Evolutionary conservation across 1,140 invertebrate genomes (phyloP).

Genomic region (Anagrus nilaparvatae): DNA sequence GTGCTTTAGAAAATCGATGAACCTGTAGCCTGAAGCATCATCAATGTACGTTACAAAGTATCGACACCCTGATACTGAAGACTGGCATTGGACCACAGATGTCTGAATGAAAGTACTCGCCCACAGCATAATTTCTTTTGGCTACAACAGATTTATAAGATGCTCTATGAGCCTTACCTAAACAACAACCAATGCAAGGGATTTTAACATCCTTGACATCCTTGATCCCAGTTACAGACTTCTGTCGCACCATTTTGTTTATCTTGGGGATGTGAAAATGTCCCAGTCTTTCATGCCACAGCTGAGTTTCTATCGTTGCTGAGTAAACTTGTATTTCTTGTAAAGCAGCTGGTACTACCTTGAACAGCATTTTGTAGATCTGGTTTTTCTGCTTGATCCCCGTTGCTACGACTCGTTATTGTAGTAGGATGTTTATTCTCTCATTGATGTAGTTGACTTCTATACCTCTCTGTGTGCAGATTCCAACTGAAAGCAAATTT

Average conservation of each 20-base stretch:
- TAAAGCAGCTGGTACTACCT: background rate
- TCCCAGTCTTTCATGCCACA: conserved; percentile 3
- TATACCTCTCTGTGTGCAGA: conserved; percentile 9
- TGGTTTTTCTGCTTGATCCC: conserved; percentile 6
- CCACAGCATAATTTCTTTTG: background rate
- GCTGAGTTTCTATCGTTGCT: background rate
- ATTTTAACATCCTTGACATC: background rate
- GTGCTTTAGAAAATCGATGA: conserved; percentile 23
- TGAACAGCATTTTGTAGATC: conserved; percentile 9
- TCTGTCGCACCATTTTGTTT: background rate
- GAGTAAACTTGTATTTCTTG: background rate
- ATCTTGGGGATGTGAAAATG: background rate
- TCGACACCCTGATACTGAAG: conserved; percentile 4
- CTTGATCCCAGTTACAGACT: background rate
- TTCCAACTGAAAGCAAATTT: conserved; percentile 18
- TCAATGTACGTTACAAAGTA: conserved; percentile 14
- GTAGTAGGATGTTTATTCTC: conserved; percentile 9
- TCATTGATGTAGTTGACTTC: conserved; percentile 5
- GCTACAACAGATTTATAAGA: background rate
- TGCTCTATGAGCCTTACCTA: background rate
- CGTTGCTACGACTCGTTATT: conserved; percentile 12
- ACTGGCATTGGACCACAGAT: conserved; percentile 11
- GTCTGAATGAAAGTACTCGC: conserved; percentile 22
- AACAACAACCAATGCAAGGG: background rate
- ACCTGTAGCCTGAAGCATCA: conserved; percentile 20